phyloP scores from a whole-genome alignment of 1,140 invertebrate species.

The Venturia canescens region DNA sequence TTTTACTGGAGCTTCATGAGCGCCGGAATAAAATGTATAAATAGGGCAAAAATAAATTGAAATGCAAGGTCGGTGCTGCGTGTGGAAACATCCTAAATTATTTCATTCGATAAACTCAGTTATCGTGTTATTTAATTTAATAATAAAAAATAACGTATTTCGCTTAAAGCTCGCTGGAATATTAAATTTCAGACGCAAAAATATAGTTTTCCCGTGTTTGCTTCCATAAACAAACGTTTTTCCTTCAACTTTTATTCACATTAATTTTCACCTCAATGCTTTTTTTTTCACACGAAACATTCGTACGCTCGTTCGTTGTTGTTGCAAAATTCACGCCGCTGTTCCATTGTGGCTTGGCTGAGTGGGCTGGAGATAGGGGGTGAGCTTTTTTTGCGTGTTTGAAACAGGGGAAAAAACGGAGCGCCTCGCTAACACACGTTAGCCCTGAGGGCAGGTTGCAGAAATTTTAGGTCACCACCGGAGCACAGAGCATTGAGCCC shows the following conservation, averaged over 20 bases:
- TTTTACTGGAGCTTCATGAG: too few species aligned
- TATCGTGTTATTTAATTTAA: neutral
- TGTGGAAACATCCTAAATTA: neutral
- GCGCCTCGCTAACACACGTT: neutral
- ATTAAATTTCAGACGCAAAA: too few species aligned
- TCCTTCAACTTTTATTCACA: neutral
- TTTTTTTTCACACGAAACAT: neutral
- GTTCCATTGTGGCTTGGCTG: neutral
- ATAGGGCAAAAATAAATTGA: too few species aligned
- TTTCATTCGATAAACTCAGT: too few species aligned
- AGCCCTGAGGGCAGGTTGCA: neutral
- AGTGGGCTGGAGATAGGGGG: neutral
- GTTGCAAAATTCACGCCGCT: neutral
- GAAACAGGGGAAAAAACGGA: neutral
- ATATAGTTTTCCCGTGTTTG: too few species aligned
- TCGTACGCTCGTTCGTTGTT: neutral
- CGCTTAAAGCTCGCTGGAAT: too few species aligned
- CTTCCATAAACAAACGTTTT: too few species aligned
- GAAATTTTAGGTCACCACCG: slow-evolving; percentile 1
- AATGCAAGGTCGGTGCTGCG: too few species aligned
- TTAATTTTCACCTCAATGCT: neutral
- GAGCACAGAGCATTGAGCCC: neutral
- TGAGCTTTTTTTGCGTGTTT: neutral
- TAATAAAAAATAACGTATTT: neutral
- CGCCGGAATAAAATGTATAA: neutral